phyloP scores from a whole-genome alignment of 1,140 invertebrate species.

The Solenopsis invicta region DNA sequence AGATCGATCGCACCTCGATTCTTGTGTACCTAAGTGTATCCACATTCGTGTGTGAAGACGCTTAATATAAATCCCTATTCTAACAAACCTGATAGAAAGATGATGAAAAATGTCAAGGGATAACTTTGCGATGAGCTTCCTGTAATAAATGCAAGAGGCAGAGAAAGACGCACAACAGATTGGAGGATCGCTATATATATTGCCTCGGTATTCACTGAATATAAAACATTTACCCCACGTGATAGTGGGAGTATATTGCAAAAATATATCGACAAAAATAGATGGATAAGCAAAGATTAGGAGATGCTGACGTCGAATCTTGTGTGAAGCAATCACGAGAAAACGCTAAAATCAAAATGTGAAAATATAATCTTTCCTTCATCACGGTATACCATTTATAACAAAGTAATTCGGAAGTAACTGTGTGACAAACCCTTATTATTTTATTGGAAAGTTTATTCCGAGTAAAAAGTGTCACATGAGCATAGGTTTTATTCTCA shows the following conservation, averaged over 20 bases:
- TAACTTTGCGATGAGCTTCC: background rate
- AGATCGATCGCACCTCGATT: conserved; percentile 14
- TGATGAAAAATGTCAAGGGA: conserved; percentile 41
- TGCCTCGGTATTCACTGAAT: background rate
- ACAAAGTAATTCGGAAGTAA: too few relatives aligned
- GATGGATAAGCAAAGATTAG: background rate
- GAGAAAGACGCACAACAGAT: background rate
- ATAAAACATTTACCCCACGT: conserved; percentile 44
- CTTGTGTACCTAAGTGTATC: background rate
- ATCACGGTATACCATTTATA: background rate
- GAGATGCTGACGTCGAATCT: conserved; percentile 47
- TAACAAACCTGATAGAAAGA: conserved; percentile 38
- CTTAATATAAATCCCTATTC: conserved; percentile 44
- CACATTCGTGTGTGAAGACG: background rate
- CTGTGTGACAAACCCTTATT: too few relatives aligned
- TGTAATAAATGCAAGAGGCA: conserved; percentile 8
- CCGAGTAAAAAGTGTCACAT: too few relatives aligned
- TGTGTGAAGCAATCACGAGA: conserved; percentile 19
- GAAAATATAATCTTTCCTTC: conserved; percentile 31
- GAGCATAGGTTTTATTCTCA: too few relatives aligned
- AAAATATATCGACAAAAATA: conserved; percentile 47
- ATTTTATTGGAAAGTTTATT: too few relatives aligned
- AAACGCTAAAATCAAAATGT: background rate
- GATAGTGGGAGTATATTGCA: background rate
- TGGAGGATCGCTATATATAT: conserved; percentile 7